Base-by-base conservation (phyloP, 2,113 vertebrate genomes). In the Clarias macrocephalus region DNA sequence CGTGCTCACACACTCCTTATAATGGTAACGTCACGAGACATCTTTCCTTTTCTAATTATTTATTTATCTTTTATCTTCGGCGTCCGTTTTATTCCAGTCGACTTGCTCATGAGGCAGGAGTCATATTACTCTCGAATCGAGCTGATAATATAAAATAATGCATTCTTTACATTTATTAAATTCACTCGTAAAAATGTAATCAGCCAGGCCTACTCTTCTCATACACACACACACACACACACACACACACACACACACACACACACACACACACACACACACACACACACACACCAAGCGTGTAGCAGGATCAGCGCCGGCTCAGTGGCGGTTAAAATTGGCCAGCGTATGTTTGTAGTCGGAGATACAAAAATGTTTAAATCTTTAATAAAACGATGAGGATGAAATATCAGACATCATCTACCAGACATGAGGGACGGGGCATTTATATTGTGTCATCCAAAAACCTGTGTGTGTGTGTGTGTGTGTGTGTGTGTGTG, bases 341-440 rank as follows among this genome's bases (percentile, higher is more conserved):
- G 91, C 79, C 89, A 83, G 91, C 91, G 92, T 92, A 91, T 94
- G 93, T 94, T 93, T 94, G 54, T 15, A 59, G 93, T 93, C 91
- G 86, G 90, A 86, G 90, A 94, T 90, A 92, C 92, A 93, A 94
- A 95, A 91, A 90, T 93, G 93, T 93, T 95, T 93, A 93, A 93
- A 92, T 93, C 93, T 95, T 94, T 93, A 94, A 94, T 94, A 94
- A 94, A 94, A 93, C 80, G 93, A 93, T 92, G 91, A 93, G 92
- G 91, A 95, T 93, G 91, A 94, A 94, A 94, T 94, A 93, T 94
- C 93, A 93, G 94, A 90, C 91, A 91, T 93, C 91, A 92, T 89
- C 91, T 88, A 87, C 86, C 82, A 82, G 90, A 90, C 72, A 85
- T 89, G 88, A 92, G 88, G 91, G 93, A 93, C 88, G 70, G 85